phyloP scores from a whole-genome alignment of 2,113 vertebrate species.

The Petaurus breviceps region DNA sequence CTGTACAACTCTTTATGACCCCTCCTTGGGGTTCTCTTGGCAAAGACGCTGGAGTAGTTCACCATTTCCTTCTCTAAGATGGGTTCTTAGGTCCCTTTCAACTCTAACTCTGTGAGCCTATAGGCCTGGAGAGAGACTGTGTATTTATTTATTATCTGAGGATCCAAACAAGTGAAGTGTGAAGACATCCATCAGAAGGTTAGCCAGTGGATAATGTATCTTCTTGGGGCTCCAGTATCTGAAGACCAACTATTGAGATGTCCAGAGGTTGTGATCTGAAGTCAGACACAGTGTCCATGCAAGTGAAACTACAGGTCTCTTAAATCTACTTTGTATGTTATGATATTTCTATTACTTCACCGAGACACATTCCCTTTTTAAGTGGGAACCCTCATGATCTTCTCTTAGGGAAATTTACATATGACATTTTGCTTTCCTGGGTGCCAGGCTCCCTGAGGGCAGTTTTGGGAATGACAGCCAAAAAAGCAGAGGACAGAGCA shows the following conservation, averaged over 20 bases:
- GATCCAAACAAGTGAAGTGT: background rate
- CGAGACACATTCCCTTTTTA: slow-evolving; percentile 15
- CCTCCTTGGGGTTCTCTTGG: background rate
- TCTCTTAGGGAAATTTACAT: background rate
- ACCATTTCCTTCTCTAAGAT: background rate
- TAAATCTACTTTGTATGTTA: background rate
- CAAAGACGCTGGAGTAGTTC: background rate
- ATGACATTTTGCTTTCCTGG: background rate
- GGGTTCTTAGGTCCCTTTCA: background rate
- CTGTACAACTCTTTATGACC: background rate
- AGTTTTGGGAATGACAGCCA: background rate
- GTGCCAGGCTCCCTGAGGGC: background rate
- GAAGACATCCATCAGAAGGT: background rate
- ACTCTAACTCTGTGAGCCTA: background rate
- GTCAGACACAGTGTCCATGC: background rate
- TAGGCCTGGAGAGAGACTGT: background rate
- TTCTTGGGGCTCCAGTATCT: background rate
- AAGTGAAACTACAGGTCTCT: background rate
- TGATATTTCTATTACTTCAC: background rate
- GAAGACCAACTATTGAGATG: background rate
- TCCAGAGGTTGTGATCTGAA: background rate
- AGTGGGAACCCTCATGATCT: background rate
- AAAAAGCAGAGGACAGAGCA: background rate
- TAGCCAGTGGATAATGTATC: background rate
- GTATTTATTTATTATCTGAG: background rate